Evolutionary conservation across 2,797 vertebrate genomes (phyloP).

Genomic region (Chloroceryle inda): DNA sequence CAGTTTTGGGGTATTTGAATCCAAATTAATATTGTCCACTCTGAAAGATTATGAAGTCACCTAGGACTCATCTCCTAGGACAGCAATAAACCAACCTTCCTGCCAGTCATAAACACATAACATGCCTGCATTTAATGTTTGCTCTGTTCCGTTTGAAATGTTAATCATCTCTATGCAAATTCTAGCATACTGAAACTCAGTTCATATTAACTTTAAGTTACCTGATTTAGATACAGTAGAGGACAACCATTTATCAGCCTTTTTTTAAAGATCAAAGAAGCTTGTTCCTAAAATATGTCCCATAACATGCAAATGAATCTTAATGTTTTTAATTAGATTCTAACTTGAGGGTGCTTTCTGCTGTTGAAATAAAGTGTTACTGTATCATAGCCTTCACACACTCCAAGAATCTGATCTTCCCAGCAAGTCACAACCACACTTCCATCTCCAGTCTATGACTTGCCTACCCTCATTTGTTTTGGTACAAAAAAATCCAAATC

Average conservation of each 20-base stretch:
- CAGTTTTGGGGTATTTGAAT: slow-evolving; percentile 43
- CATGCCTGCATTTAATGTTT: slow-evolving; percentile 46
- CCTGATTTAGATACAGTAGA: slow-evolving; percentile 58
- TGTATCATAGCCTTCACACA: neutral
- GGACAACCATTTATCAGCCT: neutral
- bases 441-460: neutral
- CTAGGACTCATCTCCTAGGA: slow-evolving; percentile 12
- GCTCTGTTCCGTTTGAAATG: slow-evolving; percentile 63
- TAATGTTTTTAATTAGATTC: slow-evolving; percentile 56
- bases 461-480: neutral
- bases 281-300: slow-evolving; percentile 44
- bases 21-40: neutral
- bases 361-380: slow-evolving; percentile 9
- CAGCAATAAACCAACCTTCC: slow-evolving; percentile 29
- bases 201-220: slow-evolving; percentile 52
- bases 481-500: neutral
- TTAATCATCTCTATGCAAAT: slow-evolving; percentile 59
- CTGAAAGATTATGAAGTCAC: slow-evolving; percentile 42
- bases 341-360: slow-evolving; percentile 47
- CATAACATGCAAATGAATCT: slow-evolving; percentile 45
- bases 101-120: slow-evolving; percentile 49
- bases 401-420: slow-evolving; percentile 8
- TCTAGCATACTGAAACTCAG: slow-evolving; percentile 34
- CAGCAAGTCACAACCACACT: neutral
- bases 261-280: slow-evolving; percentile 68